Conservation (phyloP, 2,888 invertebrate genomes). For the Gymnoscelis rufifasciata region DNA sequence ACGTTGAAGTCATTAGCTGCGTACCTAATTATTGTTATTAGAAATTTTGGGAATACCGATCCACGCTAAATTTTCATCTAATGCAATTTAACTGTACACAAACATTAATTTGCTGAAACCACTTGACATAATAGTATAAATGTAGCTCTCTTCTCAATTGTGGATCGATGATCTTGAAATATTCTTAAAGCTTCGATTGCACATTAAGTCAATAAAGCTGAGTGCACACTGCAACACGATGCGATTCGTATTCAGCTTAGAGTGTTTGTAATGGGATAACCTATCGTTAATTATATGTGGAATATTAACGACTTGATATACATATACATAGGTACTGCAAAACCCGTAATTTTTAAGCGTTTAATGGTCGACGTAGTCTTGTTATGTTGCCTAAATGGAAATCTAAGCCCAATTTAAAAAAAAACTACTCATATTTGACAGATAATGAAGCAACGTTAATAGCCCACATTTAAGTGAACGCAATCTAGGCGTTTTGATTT, state of each 20-base stretch:
- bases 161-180: neutral
- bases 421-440: too few relatives aligned
- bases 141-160: too few relatives aligned
- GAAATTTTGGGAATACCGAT: neutral
- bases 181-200: neutral
- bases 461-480: too few relatives aligned
- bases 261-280: neutral
- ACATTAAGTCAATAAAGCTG: neutral
- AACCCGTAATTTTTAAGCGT: too few relatives aligned
- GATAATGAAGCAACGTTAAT: too few relatives aligned
- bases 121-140: too few relatives aligned
- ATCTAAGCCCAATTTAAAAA: too few relatives aligned
- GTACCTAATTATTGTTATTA: constrained; percentile 29
- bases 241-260: constrained; percentile 1
- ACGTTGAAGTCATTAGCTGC: constrained; percentile 49
- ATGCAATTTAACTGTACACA: too few relatives aligned
- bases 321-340: neutral
- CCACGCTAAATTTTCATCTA: neutral
- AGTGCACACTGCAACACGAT: neutral
- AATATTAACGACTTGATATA: neutral
- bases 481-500: neutral
- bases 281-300: neutral
- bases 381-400: too few relatives aligned
- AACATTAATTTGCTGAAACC: too few relatives aligned
- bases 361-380: too few relatives aligned